Evolutionary conservation across 2,113 vertebrate species (phyloP), one percentile per base, ranked within the genome.

Genomic region (Nerophis lumbriciformis): DNA sequence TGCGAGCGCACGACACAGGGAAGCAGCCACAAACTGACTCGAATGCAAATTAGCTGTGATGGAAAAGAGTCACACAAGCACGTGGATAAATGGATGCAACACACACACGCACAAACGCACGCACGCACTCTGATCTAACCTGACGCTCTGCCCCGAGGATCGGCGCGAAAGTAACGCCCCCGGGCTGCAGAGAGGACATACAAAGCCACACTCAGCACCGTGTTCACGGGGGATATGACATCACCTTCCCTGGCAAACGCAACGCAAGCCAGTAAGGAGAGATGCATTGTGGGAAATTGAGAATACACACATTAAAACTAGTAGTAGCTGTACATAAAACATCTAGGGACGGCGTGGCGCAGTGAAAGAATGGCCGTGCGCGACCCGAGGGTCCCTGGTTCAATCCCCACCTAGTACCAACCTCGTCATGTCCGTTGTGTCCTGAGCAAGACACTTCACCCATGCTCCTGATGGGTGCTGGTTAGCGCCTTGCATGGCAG

Each of bases 131-230:
- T 16, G 65, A 62, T 84, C 85, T 88, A 78, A 90, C 88, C 89
- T 90, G 88, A 80, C 71, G 79, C 79, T 71, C 81, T 78, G 79
- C 78, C 79, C 76, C 77, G 79, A 66, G 77, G 79, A 69, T 78
- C 81, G 68, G 61, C 14, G 65, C 70, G 67, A 73, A 73, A 68
- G 78, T 66, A 75, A 71, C 79, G 80, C 69, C 87, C 85, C 64
- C 78, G 76, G 68, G 71, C 84, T 88, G 87, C 75, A 74, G 67
- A 81, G 76, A 86, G 58, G 79, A 85, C 68, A 87, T 71, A 88
- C 57, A 79, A 42, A 75, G 28, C 55, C 37, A 61, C 11, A 47
- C 58, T 60, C 28, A 19, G 21, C 10, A 38, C 66, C 6, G 68
- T 45, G 0, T 60, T 56, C 14, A 37, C 7, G 2, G 36, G 15